Evolutionary conservation across 2,888 invertebrate genomes (phyloP).

Genomic region (Clostera curtula): DNA sequence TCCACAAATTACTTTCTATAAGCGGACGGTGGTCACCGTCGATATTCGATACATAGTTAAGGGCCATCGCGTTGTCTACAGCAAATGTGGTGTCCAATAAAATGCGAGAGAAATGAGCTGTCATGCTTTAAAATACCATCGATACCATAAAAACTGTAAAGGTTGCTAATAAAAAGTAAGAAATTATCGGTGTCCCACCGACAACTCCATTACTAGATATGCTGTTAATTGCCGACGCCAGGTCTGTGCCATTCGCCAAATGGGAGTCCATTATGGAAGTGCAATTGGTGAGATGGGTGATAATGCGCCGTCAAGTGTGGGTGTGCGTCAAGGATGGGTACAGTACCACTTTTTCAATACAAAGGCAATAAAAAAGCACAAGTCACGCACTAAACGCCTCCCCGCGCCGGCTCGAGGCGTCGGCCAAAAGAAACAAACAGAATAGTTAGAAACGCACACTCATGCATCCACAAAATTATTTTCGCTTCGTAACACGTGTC

Average conservation of each 20-base stretch:
- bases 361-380: conserved; percentile 65
- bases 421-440: conserved; percentile 68
- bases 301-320: conserved; percentile 48
- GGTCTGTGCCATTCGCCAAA: conserved; percentile 40
- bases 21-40: conserved; percentile 30
- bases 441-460: conserved; percentile 61
- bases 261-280: conserved; percentile 50
- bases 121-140: conserved; percentile 36
- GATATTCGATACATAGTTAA: conserved; percentile 31
- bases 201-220: conserved; percentile 46
- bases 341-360: conserved; percentile 61
- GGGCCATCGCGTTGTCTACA: conserved; percentile 23
- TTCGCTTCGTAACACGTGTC: conserved; percentile 73
- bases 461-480: conserved; percentile 69
- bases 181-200: conserved; percentile 32
- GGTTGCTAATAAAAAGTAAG: conserved; percentile 34
- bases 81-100: conserved; percentile 28
- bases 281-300: conserved; percentile 38
- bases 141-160: conserved; percentile 33
- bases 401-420: conserved; percentile 44
- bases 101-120: conserved; percentile 35
- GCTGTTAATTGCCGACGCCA: conserved; percentile 38
- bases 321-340: conserved; percentile 14
- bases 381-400: conserved; percentile 70
- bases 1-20: conserved; percentile 33